phyloP scores from a whole-genome alignment of 2,113 vertebrate species.

The Oncorhynchus keta region DNA sequence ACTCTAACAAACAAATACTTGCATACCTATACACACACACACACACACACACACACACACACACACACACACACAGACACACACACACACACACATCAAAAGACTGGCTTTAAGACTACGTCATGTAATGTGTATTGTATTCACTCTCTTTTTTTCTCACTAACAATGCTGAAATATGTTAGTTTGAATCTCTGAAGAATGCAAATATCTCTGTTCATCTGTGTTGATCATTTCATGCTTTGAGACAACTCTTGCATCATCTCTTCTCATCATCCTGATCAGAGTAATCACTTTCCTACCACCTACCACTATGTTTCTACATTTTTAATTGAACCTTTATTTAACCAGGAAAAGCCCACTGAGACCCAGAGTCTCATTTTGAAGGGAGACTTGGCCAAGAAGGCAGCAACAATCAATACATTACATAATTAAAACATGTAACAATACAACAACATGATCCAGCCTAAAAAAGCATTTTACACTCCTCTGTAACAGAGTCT shows the following conservation, averaged over 20 bases:
- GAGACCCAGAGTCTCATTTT: too few species aligned
- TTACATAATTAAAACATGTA: too few species aligned
- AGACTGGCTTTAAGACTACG: too few species aligned
- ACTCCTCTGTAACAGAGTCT: too few species aligned
- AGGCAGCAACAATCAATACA: too few species aligned
- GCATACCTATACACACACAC: background rate
- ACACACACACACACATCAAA: background rate
- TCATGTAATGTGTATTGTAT: background rate
- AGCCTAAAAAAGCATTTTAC: too few species aligned
- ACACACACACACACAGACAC: too few species aligned
- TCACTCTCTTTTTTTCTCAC: background rate
- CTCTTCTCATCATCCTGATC: background rate
- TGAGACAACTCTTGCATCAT: conserved; percentile 2
- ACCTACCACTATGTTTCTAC: background rate
- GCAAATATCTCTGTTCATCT: background rate
- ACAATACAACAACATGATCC: too few species aligned
- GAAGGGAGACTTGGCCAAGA: too few species aligned
- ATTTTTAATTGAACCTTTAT: too few species aligned
- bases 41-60: too few species aligned
- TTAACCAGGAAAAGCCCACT: too few species aligned
- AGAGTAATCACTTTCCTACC: background rate
- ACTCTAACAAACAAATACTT: background rate
- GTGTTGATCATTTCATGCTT: background rate
- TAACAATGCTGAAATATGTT: background rate
- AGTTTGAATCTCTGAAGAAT: background rate